Conservation (phyloP, 2,888 invertebrate species). For the Hirtodrosophila confusa region DNA sequence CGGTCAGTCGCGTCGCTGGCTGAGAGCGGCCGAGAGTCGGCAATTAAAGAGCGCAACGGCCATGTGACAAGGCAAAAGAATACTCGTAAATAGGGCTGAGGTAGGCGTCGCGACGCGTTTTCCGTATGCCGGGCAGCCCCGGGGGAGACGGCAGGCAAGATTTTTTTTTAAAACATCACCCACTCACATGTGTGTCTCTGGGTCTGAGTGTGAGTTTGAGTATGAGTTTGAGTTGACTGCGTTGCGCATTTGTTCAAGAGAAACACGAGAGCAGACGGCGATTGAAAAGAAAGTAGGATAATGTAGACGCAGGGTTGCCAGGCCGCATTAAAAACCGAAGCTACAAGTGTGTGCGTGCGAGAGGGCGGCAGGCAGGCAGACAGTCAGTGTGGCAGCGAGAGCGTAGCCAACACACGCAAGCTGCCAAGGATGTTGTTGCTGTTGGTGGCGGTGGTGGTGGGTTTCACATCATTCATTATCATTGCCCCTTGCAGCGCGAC, state of each 20-base stretch:
- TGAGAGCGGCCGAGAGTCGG: conserved; percentile 48
- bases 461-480: conserved; percentile 69
- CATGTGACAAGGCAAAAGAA: conserved; percentile 74
- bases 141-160: conserved; percentile 53
- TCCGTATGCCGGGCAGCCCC: conserved; percentile 30
- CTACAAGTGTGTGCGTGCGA: conserved; percentile 71
- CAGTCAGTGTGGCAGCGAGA: conserved; percentile 28
- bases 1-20: conserved; percentile 63
- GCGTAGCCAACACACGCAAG: conserved; percentile 59
- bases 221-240: conserved; percentile 33
- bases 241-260: conserved; percentile 52
- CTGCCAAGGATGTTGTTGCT: conserved; percentile 62
- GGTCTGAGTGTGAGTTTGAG: conserved; percentile 8
- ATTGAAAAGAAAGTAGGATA: conserved; percentile 73
- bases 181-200: conserved; percentile 43
- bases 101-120: conserved; percentile 60
- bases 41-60: conserved; percentile 73
- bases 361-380: conserved; percentile 36
- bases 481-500: conserved; percentile 73
- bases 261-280: conserved; percentile 58
- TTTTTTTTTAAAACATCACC: conserved; percentile 63
- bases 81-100: conserved; percentile 67
- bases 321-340: conserved; percentile 30
- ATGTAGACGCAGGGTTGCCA: conserved; percentile 59
- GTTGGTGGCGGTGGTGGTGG: conserved; percentile 64